Evolutionary conservation across 2,888 invertebrate species (phyloP).

Genomic region (Lasioglossum pauxillum): DNA sequence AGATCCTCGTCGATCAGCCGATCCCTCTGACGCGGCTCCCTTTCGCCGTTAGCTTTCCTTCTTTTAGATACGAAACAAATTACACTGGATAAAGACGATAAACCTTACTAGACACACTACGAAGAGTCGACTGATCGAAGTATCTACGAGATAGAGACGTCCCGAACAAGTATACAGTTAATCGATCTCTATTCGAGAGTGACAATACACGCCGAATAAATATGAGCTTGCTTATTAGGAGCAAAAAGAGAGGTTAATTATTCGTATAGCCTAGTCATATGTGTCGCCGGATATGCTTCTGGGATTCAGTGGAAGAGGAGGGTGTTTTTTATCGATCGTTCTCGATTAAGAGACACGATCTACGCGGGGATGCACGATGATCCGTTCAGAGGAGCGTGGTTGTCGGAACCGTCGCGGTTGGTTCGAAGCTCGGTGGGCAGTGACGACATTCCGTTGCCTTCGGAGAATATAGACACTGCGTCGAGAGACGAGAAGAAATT

Average conservation of each 20-base stretch:
- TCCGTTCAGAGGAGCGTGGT: not conserved
- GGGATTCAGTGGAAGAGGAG: conserved; percentile 61
- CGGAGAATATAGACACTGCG: conserved; percentile 33
- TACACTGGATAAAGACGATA: conserved; percentile 49
- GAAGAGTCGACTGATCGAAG: conserved; percentile 63
- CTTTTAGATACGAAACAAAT: conserved; percentile 4
- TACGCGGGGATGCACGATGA: not conserved
- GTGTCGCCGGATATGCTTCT: conserved; percentile 81
- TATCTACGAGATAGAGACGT: conserved; percentile 47
- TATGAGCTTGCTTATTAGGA: conserved; percentile 63
- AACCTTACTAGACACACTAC: conserved; percentile 59
- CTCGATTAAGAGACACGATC: not conserved
- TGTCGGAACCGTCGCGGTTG: conserved; percentile 28
- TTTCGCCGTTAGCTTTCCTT: not conserved
- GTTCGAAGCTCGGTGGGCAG: conserved; percentile 26
- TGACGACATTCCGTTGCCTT: not conserved
- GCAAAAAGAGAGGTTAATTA: conserved; percentile 72
- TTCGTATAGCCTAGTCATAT: conserved; percentile 79
- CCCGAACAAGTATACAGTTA: conserved; percentile 55
- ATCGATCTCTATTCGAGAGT: conserved; percentile 34
- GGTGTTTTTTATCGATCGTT: conserved; percentile 16
- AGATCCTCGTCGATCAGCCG: conserved; percentile 7
- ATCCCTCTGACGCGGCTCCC: conserved; percentile 31
- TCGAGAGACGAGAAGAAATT: conserved; percentile 23
- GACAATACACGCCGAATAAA: conserved; percentile 64